Evolutionary conservation across 2,113 vertebrate genomes (phyloP).

Genomic region (Dissostichus mawsoni): DNA sequence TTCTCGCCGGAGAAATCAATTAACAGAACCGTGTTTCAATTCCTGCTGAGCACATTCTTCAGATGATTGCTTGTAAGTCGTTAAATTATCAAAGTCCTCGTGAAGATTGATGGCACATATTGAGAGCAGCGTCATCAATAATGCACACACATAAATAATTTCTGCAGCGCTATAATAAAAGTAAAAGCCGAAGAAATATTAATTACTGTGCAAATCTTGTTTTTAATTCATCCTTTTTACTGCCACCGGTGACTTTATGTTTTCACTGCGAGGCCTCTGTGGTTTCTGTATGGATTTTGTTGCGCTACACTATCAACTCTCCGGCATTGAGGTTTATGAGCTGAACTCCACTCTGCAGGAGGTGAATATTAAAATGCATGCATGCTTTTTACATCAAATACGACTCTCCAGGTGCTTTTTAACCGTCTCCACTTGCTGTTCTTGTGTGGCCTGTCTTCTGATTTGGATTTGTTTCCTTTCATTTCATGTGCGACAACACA

Average conservation of each 20-base stretch:
- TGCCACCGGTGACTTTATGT: constrained; percentile 48
- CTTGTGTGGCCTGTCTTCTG: not conserved
- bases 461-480: constrained; percentile 4
- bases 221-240: constrained; percentile 43
- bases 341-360: constrained; percentile 47
- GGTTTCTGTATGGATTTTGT: constrained; percentile 55
- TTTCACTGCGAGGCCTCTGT: constrained; percentile 34
- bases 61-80: constrained; percentile 20
- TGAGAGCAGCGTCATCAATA: constrained; percentile 27
- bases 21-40: constrained; percentile 47
- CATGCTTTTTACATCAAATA: constrained; percentile 39
- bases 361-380: constrained; percentile 54
- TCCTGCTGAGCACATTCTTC: constrained; percentile 29
- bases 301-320: constrained; percentile 50
- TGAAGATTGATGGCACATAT: constrained; percentile 29
- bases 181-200: constrained; percentile 56
- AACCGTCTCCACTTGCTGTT: constrained; percentile 11
- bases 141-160: constrained; percentile 26
- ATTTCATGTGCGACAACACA: constrained; percentile 30
- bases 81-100: constrained; percentile 35
- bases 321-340: constrained; percentile 51
- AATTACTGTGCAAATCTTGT: constrained; percentile 56
- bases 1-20: constrained; percentile 49
- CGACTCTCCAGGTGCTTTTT: constrained; percentile 43
- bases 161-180: constrained; percentile 35